Conservation (phyloP, 2,113 vertebrate species). For the Corythornis madagascariensis region DNA sequence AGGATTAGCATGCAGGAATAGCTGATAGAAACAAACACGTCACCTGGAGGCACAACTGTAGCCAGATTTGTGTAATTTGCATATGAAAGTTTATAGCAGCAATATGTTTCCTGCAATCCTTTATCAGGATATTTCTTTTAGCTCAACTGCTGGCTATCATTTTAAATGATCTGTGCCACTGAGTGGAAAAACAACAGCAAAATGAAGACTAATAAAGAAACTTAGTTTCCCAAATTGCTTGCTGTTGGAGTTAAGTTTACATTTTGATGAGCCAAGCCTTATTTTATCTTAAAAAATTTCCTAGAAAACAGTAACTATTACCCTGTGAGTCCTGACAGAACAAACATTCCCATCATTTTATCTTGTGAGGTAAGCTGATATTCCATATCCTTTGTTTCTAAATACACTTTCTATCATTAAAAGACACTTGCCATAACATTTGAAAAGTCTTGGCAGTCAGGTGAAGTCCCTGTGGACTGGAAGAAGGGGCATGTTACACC, state of each 20-base stretch:
- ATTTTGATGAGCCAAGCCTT: slow-evolving; percentile 25
- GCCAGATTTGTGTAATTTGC: neutral
- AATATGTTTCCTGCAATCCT: neutral
- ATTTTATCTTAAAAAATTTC: slow-evolving; percentile 4
- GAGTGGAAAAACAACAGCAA: neutral
- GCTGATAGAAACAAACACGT: neutral
- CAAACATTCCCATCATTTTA: slow-evolving; percentile 29
- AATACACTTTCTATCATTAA: neutral
- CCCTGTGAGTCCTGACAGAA: neutral
- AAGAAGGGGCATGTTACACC: too few species aligned
- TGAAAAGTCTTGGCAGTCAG: too few species aligned
- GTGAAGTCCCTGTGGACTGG: too few species aligned
- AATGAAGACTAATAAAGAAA: slow-evolving; percentile 11
- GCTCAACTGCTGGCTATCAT: slow-evolving; percentile 1
- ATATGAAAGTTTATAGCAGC: slow-evolving; percentile 4
- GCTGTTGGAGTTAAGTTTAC: slow-evolving; percentile 2
- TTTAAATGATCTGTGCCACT: slow-evolving; percentile 23
- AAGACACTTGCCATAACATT: neutral
- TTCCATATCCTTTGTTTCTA: slow-evolving; percentile 2
- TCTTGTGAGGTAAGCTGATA: neutral
- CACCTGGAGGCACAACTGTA: slow-evolving; percentile 8
- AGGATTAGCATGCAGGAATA: neutral
- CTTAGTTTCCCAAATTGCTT: slow-evolving; percentile 21
- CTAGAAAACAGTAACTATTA: slow-evolving; percentile 8
- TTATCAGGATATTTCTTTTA: slow-evolving; percentile 38